Conservation (phyloP, 2,888 invertebrate genomes). For the Stenurella melanura region DNA sequence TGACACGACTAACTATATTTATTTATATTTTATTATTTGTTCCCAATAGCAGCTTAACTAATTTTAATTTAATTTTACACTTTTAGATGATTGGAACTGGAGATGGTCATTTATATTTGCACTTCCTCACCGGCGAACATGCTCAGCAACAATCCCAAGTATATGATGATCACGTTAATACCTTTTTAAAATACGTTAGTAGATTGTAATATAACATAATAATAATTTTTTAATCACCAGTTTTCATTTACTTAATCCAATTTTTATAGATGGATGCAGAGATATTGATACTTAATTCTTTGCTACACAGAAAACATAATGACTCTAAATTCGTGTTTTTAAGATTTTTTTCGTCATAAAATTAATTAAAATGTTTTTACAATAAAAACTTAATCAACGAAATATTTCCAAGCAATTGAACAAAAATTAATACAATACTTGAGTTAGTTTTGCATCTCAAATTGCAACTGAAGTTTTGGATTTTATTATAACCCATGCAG, state of each 20-base stretch:
- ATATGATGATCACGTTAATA: constrained; percentile 71
- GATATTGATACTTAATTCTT: too few species aligned
- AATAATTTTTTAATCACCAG: background rate
- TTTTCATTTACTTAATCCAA: constrained; percentile 20
- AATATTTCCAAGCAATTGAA: too few species aligned
- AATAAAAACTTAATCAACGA: too few species aligned
- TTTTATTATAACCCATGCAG: too few species aligned
- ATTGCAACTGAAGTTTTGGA: too few species aligned
- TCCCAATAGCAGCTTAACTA: background rate
- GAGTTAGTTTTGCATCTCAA: too few species aligned
- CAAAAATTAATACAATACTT: too few species aligned
- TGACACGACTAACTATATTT: too few species aligned
- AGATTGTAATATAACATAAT: constrained; percentile 62
- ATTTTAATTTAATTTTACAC: background rate
- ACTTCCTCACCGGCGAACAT: constrained; percentile 73
- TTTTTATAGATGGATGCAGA: constrained; percentile 5
- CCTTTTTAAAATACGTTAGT: constrained; percentile 74
- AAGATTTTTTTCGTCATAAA: too few species aligned
- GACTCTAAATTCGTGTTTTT: too few species aligned
- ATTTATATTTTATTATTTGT: background rate
- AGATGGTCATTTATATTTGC: constrained; percentile 72
- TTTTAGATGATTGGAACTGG: constrained; percentile 74
- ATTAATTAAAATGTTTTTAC: too few species aligned
- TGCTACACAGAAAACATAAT: too few species aligned
- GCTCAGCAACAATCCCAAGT: constrained; percentile 68